Evolutionary conservation across 2,797 vertebrate genomes (phyloP), one percentile per base, ranked within the genome.

Genomic region (Coreius guichenoti): DNA sequence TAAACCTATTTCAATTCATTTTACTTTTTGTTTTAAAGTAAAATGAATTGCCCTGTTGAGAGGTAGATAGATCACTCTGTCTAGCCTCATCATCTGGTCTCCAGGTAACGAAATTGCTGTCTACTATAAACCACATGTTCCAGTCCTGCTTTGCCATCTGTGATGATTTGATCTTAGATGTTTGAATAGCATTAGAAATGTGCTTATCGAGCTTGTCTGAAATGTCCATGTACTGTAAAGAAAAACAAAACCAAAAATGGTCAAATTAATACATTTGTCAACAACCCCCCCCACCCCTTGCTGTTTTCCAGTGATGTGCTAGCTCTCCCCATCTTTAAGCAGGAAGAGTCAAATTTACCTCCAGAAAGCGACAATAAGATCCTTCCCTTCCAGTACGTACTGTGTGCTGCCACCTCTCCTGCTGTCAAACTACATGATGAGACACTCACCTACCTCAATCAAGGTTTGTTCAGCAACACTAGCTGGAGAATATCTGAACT

Each of bases 381-480:
- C 70, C 96, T 99, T 86, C 98, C 98, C 65, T 99, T 99, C 92
- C 98, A 99, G 88, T 99, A 99, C 73, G 98, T 99, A 69, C 95
- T 99, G 81, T 99, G 98, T 80, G 97, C 98, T 1, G 97, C 98
- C 94, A 99, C 98, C 26, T 99, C 98, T 6, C 98, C 98, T 0
- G 98, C 98, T 0, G 96, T 99, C 87, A 99, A 99, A 87, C 96
- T 99, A 87, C 98, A 99, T 0, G 98, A 99, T 2, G 98, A 99
- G 92, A 99, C 98, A 0, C 97, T 99, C 91, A 99, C 98, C 73
- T 99, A 99, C 94, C 98, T 99, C 92, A 99, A 99, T 94, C 98
- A 99, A 97, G 98, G 98, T 99, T 88, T 87, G 85, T 58, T 79
- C 14, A 75, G n/a, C 36, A 54, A 31, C 51, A 49, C 23, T 43